Conservation (phyloP, 2,113 vertebrate genomes). For the Polypterus senegalus region DNA sequence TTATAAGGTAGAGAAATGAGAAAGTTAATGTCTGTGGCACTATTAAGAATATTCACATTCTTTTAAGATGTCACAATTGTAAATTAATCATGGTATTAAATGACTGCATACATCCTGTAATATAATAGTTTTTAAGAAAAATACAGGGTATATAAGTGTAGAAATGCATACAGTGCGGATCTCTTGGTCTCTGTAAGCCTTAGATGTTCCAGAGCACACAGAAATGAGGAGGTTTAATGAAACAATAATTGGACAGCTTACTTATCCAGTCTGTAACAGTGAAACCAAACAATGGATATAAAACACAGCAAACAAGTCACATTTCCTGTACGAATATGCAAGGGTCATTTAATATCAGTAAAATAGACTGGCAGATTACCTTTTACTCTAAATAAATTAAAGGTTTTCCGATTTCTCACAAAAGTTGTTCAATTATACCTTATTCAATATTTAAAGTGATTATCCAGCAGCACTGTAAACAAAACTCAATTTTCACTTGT, state of each 20-base stretch:
- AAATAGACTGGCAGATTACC: conserved; percentile 34
- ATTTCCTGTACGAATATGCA: conserved; percentile 3
- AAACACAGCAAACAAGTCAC: conserved; percentile 6
- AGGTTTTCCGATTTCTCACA: too few species aligned
- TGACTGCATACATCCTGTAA: neutral
- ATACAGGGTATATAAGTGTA: conserved; percentile 25
- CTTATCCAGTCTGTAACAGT: conserved; percentile 5
- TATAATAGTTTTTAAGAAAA: conserved; percentile 8
- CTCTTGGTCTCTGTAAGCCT: conserved; percentile 24
- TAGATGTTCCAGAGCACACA: conserved; percentile 29
- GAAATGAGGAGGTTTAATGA: conserved; percentile 40
- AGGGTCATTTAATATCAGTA: conserved; percentile 26
- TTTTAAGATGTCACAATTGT: conserved; percentile 10
- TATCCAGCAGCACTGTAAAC: too few species aligned
- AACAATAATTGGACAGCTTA: conserved; percentile 21
- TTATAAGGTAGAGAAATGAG: too few species aligned
- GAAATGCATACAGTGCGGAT: conserved; percentile 25
- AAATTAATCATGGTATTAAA: neutral
- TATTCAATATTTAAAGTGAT: too few species aligned
- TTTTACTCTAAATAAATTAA: too few species aligned
- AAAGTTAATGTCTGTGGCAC: conserved; percentile 27
- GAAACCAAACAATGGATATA: neutral
- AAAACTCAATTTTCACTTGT: too few species aligned
- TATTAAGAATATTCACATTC: conserved; percentile 47
- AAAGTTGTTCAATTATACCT: too few species aligned